Evolutionary conservation across 2,113 vertebrate genomes (phyloP).

Genomic region (Saimiri boliviensis): DNA sequence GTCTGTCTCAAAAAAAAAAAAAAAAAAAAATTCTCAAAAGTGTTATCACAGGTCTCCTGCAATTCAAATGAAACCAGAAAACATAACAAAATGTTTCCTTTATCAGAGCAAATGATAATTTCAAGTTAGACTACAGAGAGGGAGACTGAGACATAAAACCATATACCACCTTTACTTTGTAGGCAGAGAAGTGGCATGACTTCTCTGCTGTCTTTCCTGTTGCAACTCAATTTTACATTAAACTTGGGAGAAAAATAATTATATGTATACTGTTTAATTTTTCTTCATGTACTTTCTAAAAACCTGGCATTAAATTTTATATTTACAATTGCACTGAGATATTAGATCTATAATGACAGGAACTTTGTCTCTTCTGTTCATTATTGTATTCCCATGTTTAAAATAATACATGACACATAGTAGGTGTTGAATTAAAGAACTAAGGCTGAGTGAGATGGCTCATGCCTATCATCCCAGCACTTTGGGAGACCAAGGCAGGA

Average conservation of each 20-base stretch:
- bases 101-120: conserved; percentile 2
- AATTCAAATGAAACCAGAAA: conserved; percentile 37
- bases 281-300: not conserved
- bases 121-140: not conserved
- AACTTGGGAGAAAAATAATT: not conserved
- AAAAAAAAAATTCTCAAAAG: not conserved
- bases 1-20: too few species aligned
- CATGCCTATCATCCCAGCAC: too few species aligned
- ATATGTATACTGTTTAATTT: not conserved
- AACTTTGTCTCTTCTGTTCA: not conserved
- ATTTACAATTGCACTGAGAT: not conserved
- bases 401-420: not conserved
- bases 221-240: not conserved
- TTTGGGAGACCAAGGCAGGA: too few species aligned
- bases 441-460: too few species aligned
- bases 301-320: not conserved
- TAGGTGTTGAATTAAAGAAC: not conserved
- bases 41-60: not conserved
- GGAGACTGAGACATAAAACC: not conserved
- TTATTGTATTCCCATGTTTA: not conserved
- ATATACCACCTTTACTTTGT: not conserved
- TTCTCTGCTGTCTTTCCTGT: not conserved
- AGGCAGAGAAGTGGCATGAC: not conserved
- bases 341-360: not conserved
- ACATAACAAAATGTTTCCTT: not conserved